Conservation (phyloP, 2,797 vertebrate species). For the Pitangus sulphuratus region DNA sequence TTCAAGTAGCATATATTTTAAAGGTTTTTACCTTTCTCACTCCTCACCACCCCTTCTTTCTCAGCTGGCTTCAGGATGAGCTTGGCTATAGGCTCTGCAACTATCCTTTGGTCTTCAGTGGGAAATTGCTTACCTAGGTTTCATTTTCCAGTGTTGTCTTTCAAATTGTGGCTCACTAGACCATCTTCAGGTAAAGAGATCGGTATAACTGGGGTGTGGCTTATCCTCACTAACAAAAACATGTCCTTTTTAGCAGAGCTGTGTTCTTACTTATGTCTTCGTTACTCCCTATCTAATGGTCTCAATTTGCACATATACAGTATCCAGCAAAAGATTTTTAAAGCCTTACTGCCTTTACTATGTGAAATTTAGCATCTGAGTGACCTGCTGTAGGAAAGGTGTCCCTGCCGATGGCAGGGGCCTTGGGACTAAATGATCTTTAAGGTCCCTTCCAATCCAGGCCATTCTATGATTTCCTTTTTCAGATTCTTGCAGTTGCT, state of each 20-base stretch:
- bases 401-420: neutral
- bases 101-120: neutral
- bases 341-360: neutral
- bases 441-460: neutral
- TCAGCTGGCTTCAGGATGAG: neutral
- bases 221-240: neutral
- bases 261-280: neutral
- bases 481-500: neutral
- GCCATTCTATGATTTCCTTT: neutral
- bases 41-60: neutral
- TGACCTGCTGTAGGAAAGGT: neutral
- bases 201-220: neutral
- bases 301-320: neutral
- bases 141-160: neutral
- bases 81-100: neutral
- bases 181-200: neutral
- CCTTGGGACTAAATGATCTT: neutral
- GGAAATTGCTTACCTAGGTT: neutral
- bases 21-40: neutral
- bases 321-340: neutral
- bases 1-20: neutral
- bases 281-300: neutral
- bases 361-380: neutral
- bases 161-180: neutral
- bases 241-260: accelerated